Evolutionary conservation across 1,140 invertebrate species (phyloP), one percentile per base, ranked within the genome.

Genomic region (Lineus longissimus): DNA sequence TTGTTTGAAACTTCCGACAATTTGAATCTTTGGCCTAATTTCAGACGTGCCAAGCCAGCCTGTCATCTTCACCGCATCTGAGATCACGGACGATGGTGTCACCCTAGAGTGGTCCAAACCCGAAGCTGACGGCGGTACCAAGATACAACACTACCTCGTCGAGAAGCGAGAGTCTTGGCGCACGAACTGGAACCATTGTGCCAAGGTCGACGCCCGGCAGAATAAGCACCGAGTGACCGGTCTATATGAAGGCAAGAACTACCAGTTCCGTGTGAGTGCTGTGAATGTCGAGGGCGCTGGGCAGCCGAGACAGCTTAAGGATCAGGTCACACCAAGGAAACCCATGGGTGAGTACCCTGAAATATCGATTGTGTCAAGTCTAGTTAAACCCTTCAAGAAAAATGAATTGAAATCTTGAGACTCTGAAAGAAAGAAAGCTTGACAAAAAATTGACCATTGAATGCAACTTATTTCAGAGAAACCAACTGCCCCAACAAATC

Each of bases 111-210:
- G 97, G 97, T 89, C 94, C 65, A 94, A 95, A 75, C 96, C 96
- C 40, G 92, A 95, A 75, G 93, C 97, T 77, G 95, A 97, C 82
- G 97, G 97, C 74, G 97, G 97, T 41, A 90, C 93, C 77, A 94
- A 94, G 4, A 88, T 98, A 15, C 90, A 90, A 0, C 89, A 94
- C 76, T 98, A 98, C 73, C 84, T 90, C 23, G 89, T 98, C 29
- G 95, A 97, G 79, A 97, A 96, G 82, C 67, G 73, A 19, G 78
- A 81, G 25, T 69, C 73, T 25, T 71, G 75, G 86, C 92, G 65
- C 90, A 93, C 63, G 85, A 91, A 80, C 89, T 82, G 80, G 79
- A 55, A 63, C 22, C 62, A 69, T 45, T 68, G 77, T 47, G 72
- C 67, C 2, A 62, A 72, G 15, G 71, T 73, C 9, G 68, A 68